Evolutionary conservation across 1,140 invertebrate genomes (phyloP), one percentile per base, ranked within the genome.

Genomic region (Drosophila nigromelanica): DNA sequence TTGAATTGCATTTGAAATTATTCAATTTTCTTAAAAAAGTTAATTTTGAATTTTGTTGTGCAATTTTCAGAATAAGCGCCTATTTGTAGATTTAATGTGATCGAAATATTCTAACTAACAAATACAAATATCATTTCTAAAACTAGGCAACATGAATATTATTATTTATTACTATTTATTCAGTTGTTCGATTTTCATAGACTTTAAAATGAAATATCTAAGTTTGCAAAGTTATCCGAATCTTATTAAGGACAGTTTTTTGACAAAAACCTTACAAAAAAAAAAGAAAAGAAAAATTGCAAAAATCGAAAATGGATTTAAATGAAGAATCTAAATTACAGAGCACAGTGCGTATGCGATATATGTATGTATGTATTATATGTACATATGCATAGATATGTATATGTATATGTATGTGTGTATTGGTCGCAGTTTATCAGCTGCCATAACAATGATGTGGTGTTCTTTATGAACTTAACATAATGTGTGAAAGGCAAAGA

Each of bases 391-490:
- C 56, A 21, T 56, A 0, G 37, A 18, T 64, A 1, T 48, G 14
- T 71, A 39, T 43, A 27, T 45, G 43, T 18, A 2, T 51, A 3
- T 51, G 42, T 39, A 8, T 43, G 6, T 40, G 4, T 52, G 33
- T 52, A 21, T 66, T 39, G 33, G n/a, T 39, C 11, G 62, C 27
- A 72, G 71, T 67, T 69, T 74, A 66, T 77, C 74, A 77, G 74
- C 74, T 77, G 71, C 70, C 74, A 77, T 42, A 77, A 77, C 74
- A 77, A 77, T 77, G 74, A 73, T 73, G 59, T 64, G 71, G 71
- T 63, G 59, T 74, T 77, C 74, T 77, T 73, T 69, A 69, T 73
- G 58, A 73, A 73, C 56, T 68, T 64, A 55, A 63, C 63, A 73
- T 67, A 52, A 54, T 73, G 58, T 62, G 59, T 58, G 52, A 51